Conservation (phyloP, 2,113 vertebrate genomes). For the Myrmecobius fasciatus region DNA sequence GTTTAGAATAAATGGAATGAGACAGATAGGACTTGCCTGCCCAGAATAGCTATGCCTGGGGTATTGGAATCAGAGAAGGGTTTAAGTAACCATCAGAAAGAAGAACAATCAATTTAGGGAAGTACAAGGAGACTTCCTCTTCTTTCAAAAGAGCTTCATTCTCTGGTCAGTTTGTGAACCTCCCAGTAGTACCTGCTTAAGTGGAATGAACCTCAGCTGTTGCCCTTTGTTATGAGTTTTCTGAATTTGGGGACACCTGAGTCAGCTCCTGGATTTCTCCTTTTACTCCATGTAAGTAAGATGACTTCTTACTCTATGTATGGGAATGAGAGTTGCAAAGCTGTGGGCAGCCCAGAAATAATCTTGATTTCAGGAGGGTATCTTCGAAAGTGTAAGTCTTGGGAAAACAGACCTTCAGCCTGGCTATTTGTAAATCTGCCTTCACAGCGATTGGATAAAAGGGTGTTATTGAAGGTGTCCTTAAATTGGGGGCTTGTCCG, state of each 20-base stretch:
- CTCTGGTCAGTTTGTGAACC: slow-evolving; percentile 28
- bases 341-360: rapidly evolving
- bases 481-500: background rate
- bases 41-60: background rate
- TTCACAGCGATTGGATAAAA: background rate
- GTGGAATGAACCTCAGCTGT: slow-evolving; percentile 15
- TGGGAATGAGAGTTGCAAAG: slow-evolving; percentile 51
- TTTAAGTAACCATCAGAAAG: slow-evolving; percentile 39
- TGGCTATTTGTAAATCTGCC: background rate
- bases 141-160: slow-evolving; percentile 51
- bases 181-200: background rate
- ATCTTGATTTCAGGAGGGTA: slow-evolving; percentile 24
- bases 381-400: slow-evolving; percentile 31
- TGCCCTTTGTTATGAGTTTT: slow-evolving; percentile 53
- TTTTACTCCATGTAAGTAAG: slow-evolving; percentile 66
- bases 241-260: slow-evolving; percentile 28
- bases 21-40: background rate
- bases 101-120: slow-evolving; percentile 70
- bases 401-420: background rate
- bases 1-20: background rate
- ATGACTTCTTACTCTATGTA: background rate
- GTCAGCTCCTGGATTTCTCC: slow-evolving; percentile 48
- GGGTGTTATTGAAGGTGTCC: background rate
- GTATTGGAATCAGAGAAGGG: slow-evolving; percentile 28
- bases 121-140: slow-evolving; percentile 68